Base-by-base conservation (phyloP, 1,140 invertebrate species). In the Drosophila murphyi region DNA sequence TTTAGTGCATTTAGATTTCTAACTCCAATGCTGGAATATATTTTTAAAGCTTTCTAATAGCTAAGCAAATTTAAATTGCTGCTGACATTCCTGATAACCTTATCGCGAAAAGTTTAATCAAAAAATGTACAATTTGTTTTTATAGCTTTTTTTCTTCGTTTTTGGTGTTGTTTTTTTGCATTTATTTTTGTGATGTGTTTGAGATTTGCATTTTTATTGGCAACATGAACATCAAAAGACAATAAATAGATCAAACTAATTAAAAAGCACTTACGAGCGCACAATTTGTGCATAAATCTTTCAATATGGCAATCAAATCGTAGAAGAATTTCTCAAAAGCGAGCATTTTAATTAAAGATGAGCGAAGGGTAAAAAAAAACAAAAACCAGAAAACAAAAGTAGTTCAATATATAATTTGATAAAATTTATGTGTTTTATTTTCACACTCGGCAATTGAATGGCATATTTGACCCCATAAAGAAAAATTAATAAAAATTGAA, bases 211-310 rank as follows among this genome's bases (percentile, higher is more conserved):
- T 67, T 67, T 54, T 72, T 47, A 57, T 50, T 20, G 32, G 3
- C 45, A 20, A 20, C 20, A 20, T 20, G 1, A n/a, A 28, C 43
- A 75, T 64, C 43, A 68, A 76, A 61, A 45, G 20, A 6, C 63
- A 57, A 64, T 59, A 41, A 72, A 57, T 65, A 41, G 32, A 65
- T 52, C 45, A 43, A 62, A 54, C 39, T 69, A 86, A 86, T 86
- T 78, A 86, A 74, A 86, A 73, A 64, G 52, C 76, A 50, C 67
- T 69, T 55, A 73, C 20, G 57, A 39, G 35, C 5, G 32, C 39
- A 50, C 35, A 78, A 80, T 80, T 71, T 45, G 55, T 7, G 28
- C 62, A 85, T 85, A 85, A 88, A 88, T 82, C 68, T 77, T 52
- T 82, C 80, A 82, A 71, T 85, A 67, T 62, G 57, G 39, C 79